Evolutionary conservation across 2,888 invertebrate genomes (phyloP).

Genomic region (Apamea sordens): DNA sequence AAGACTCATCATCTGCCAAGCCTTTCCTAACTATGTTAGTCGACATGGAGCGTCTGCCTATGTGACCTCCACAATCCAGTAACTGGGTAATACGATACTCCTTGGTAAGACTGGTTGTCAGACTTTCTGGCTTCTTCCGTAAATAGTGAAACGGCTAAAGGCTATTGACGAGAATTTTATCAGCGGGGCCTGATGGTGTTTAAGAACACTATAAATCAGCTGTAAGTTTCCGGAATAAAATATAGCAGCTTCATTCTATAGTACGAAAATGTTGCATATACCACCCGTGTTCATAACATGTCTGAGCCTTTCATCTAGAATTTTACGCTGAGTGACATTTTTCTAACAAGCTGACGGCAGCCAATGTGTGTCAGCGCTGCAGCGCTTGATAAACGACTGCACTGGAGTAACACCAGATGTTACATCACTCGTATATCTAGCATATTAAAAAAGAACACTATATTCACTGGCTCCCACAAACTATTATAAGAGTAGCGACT

Average conservation of each 20-base stretch:
- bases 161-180: background rate
- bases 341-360: no score
- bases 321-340: background rate
- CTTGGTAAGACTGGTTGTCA: no score
- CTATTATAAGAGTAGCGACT: background rate
- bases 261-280: background rate
- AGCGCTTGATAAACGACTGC: conserved; percentile 21
- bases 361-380: background rate
- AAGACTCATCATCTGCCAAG: no score
- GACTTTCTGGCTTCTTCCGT: no score
- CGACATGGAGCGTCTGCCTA: no score
- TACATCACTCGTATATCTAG: background rate
- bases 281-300: background rate
- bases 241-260: background rate
- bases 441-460: background rate
- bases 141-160: background rate
- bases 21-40: no score
- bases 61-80: no score
- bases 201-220: no score
- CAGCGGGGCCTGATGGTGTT: background rate
- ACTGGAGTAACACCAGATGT: background rate
- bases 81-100: no score
- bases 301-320: background rate
- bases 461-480: background rate
- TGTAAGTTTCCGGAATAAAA: no score